Evolutionary conservation across 2,888 invertebrate genomes (phyloP), one percentile per base, ranked within the genome.

Genomic region (Ametastegia equiseti): DNA sequence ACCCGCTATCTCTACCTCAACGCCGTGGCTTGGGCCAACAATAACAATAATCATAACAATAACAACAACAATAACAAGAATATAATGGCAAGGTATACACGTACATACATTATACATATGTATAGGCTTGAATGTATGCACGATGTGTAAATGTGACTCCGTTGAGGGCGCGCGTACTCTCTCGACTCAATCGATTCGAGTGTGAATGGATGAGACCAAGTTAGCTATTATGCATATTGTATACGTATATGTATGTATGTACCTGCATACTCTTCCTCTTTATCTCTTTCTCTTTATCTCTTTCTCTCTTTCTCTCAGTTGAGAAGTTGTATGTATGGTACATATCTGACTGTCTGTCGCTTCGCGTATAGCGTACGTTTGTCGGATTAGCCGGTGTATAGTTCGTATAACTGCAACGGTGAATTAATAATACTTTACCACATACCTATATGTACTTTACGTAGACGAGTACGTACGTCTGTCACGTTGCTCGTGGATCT

Each of bases 121-220:
- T 57, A 27, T 13, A 27, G 27, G 57, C 57, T n/a, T n/a, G n/a
- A 57, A 27, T 27, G 27, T 57, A 15, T 60, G 27, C 15, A 13
- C 2, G n/a, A 27, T 30, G 60, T 57, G 30, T 60, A 15, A 3
- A 15, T 30, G 60, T 60, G 60, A 30, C 60, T 27, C 15, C 50
- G 36, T 75, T 15, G 57, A 75, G 36, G 78, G 1, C 54, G 42
- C 30, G 78, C 78, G 78, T 60, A 57, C 60, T 39, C n/a, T n/a
- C 42, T 15, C 78, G 78, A 60, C 39, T 60, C 54, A 75, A 75
- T 75, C 75, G 75, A 75, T 75, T 47, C 50, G 23, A 75, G 54
- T 30, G 36, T 78, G 78, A 78, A 78, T 78, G 78, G 60, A 78
- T 78, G 42, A 60, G 42, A 63, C 50, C 19, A 50, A 54, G 54